Evolutionary conservation across 2,797 vertebrate species (phyloP).

Genomic region (Carduelis carduelis): DNA sequence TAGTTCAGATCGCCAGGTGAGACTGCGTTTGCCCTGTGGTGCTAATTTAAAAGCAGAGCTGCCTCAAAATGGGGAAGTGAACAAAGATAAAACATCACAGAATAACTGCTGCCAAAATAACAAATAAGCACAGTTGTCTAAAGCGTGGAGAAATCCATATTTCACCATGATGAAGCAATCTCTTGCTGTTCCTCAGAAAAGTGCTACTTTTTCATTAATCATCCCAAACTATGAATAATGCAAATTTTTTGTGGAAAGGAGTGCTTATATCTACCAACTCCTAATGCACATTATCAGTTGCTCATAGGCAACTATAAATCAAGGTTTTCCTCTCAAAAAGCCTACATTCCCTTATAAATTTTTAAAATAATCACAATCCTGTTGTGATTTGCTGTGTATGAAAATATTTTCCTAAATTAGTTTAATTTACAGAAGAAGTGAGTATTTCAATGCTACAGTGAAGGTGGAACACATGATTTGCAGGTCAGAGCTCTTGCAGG

Average conservation of each 20-base stretch:
- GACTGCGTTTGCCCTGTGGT: neutral
- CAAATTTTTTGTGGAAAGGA: neutral
- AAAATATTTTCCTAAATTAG: neutral
- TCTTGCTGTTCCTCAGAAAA: neutral
- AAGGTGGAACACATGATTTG: neutral
- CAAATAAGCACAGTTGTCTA: neutral
- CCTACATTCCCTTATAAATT: neutral
- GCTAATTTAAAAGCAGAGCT: constrained; percentile 29
- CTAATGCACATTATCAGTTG: neutral
- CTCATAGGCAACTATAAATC: neutral
- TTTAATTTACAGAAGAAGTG: neutral
- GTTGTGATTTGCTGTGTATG: neutral
- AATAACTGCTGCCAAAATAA: neutral
- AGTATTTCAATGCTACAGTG: neutral
- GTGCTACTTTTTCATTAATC: neutral
- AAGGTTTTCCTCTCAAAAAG: neutral
- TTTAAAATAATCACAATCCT: neutral
- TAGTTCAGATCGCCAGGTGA: neutral
- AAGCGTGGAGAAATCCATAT: neutral
- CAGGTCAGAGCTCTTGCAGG: neutral
- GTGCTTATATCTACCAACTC: neutral
- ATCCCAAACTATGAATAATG: constrained; percentile 11
- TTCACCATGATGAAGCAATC: neutral
- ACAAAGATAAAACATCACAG: neutral
- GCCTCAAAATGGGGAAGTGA: neutral